These are phyloP conservation scores for Pectinophora gossypiella DNA, from an alignment of 1,140 invertebrate species.

Conservation along the genomic window DNA sequence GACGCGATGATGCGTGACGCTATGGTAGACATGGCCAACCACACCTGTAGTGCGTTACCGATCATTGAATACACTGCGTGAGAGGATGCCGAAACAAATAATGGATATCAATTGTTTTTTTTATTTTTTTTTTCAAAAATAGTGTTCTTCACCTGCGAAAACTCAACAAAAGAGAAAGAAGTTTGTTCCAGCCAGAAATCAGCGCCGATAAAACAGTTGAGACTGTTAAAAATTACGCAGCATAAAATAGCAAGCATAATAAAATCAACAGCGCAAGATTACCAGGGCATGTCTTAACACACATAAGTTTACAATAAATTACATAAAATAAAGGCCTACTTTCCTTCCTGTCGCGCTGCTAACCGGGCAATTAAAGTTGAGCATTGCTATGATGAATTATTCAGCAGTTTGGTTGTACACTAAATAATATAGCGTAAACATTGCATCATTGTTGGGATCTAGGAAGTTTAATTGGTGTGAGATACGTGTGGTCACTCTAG, in stretches of 20 bases:
- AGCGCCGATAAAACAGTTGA: too few relatives aligned
- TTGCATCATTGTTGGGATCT: slow-evolving; percentile 14
- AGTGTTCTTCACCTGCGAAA: too few relatives aligned
- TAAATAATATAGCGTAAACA: slow-evolving; percentile 10
- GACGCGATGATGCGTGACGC: slow-evolving; percentile 44
- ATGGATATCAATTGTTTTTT: too few relatives aligned
- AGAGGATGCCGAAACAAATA: too few relatives aligned
- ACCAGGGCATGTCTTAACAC: slow-evolving; percentile 2
- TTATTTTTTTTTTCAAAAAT: too few relatives aligned
- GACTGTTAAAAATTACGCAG: not conserved
- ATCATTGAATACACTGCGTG: too few relatives aligned
- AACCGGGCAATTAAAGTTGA: not conserved
- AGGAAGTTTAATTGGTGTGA: too few relatives aligned
- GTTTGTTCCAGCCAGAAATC: too few relatives aligned
- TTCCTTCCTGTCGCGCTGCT: not conserved
- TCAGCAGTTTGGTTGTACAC: slow-evolving; percentile 18
- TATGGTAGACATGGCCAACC: too few relatives aligned
- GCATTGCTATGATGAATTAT: slow-evolving; percentile 20
- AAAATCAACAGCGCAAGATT: not conserved
- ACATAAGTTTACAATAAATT: not conserved
- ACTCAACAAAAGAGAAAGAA: too few relatives aligned
- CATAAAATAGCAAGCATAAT: not conserved
- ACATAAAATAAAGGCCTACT: not conserved
- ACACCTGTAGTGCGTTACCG: too few relatives aligned
- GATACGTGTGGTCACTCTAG: too few relatives aligned